Base-by-base conservation (phyloP, 2,888 invertebrate genomes). In the Dichetophora obliterata region DNA sequence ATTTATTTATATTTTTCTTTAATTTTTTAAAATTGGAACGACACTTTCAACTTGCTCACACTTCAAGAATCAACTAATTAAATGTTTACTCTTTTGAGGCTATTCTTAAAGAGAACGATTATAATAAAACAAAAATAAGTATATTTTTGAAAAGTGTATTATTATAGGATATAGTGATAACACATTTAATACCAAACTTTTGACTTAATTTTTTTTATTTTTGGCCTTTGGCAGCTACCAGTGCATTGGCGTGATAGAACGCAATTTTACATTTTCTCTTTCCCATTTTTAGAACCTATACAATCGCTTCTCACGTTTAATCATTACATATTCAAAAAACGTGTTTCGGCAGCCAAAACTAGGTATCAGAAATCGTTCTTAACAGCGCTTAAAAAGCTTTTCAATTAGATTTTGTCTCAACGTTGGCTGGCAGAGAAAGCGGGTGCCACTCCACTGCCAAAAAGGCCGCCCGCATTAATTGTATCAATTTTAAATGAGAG, bases 311-410 rank as follows among this genome's bases (percentile, higher is more conserved):
- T 9, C 2, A 0, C 34, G 16, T 14, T 24, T 16, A 57, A 48
- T 19, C 22, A 68, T 72, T 72, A 72, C 14, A 37, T 72, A 72
- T 72, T 72, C 72, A 59, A 24, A 72, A 11, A 24, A 24, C 61
- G 72, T 72, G 19, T n/a, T 19, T 57, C 31, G 24, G 31, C 65
- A n/a, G 34, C 65, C n/a, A 31, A 65, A 22, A 9, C 2, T 52
- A 19, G 27, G 66, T 52, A 66, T 74, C 74, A 74, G 37, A 74
- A 74, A 65, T 54, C 66, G 66, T 66, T 52, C 66, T 74, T 66
- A 74, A 74, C 74, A n/a, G 65, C 54, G 65, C 74, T 74, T 74
- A 74, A 74, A 63, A 52, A 65, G 65, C 66, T 74, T 74, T 74
- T 74, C 54, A 74, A 74, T 74, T 74, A 54, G 52, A 66, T 66